Evolutionary conservation across 2,113 vertebrate genomes (phyloP), one percentile per base, ranked within the genome.

Genomic region (Cariama cristata): DNA sequence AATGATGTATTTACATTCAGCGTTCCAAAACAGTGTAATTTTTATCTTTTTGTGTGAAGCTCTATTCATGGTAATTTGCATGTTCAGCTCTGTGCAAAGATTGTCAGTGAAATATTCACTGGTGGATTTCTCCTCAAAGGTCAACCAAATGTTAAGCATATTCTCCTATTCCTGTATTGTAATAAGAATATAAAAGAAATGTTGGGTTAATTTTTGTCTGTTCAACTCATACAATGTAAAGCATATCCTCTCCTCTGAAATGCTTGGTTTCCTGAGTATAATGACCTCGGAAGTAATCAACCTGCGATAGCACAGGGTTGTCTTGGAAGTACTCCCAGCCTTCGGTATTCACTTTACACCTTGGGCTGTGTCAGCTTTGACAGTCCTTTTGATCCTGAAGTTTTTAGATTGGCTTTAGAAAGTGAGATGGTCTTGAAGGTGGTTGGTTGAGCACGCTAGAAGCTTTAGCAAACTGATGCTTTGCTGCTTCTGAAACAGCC

Each of bases 1-100:
- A 97, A 97, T 96, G 79, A 95, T 95, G 82, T 96, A 97, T 97
- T 97, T 97, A 95, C 88, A 62, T 87, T 93, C 0, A 0, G 32
- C n/a, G 1, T 81, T 96, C 88, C 69, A 53, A 92, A 95, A 96
- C 88, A 91, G 91, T 80, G 79, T 94, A 93, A 94, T 94, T 94
- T 96, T 88, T 58, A 72, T 96, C 80, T 60, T 80, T 80, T 89
- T 84, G 33, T 89, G 23, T 81, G 62, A 53, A 81, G 38, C 64
- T 63, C 27, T 92, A 5, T 86, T 88, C 24, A 6, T 62, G 16
- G 72, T 75, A 56, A 73, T 85, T 81, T 93, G 71, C 35, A 14
- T 80, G 33, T 71, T 94, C 49, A 26, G 6, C 58, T 86, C 53
- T 58, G 30, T 72, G 68, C 64, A 82, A 4, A 75, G 64, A 49